Percentiles rank a stretch among this genome's conserved stretches.
Conservation (phyloP, 92 coral and sea anemone species). For the Ricordea florida region DNA sequence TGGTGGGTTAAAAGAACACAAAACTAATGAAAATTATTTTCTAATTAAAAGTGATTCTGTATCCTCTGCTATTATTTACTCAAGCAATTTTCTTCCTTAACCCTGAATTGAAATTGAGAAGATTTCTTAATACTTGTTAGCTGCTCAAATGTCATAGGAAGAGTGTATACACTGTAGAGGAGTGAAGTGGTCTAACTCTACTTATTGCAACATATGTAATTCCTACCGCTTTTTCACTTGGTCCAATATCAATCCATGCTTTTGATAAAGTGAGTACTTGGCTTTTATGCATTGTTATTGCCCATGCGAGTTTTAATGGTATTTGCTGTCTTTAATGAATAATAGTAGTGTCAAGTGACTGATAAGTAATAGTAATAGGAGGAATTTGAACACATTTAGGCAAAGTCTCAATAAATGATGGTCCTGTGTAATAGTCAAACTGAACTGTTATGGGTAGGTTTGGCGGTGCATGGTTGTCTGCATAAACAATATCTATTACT, state of each 20-base stretch:
- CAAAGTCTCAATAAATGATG: neutral
- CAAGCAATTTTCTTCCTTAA: constrained; percentile 20
- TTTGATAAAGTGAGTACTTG: constrained; percentile 19
- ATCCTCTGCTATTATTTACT: neutral
- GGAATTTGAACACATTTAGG: constrained; percentile 61
- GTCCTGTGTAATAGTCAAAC: constrained; percentile 38
- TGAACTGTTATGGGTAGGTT: neutral
- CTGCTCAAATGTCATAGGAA: constrained; percentile 32
- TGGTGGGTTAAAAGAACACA: neutral
- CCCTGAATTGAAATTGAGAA: constrained; percentile 4
- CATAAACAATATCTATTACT: neutral
- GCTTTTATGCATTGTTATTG: constrained; percentile 8
- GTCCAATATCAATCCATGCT: constrained; percentile 29
- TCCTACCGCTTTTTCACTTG: neutral
- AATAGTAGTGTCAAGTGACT: neutral
- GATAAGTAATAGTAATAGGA: constrained; percentile 34
- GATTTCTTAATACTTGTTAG: constrained; percentile 16
- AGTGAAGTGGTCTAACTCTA: constrained; percentile 7
- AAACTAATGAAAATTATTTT: neutral
- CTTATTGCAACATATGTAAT: constrained; percentile 21
- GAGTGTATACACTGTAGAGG: constrained; percentile 1
- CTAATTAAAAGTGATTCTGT: neutral
- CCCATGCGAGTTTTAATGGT: constrained; percentile 28
- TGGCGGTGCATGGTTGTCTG: constrained; percentile 1
- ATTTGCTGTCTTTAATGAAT: constrained; percentile 52